A percentile compares a stretch with the other conserved stretches of the same genome.
These are phyloP conservation scores for Athene noctua DNA, from an alignment of 2,113 vertebrate genomes.

Conservation along the genomic window DNA sequence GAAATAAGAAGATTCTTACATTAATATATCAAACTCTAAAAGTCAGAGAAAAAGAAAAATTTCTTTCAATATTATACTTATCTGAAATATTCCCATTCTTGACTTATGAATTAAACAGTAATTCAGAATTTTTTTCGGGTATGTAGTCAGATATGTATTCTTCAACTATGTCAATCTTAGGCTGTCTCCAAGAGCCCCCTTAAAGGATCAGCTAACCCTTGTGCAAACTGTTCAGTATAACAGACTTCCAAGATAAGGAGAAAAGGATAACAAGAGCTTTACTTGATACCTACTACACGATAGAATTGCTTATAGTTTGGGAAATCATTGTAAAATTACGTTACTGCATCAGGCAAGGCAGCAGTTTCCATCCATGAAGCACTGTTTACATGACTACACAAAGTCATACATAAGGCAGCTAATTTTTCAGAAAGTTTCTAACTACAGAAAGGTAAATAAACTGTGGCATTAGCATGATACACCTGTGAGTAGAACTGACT, in stretches of 20 bases:
- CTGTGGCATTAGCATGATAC: not conserved
- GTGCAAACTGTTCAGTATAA: not conserved
- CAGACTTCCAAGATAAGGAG: not conserved
- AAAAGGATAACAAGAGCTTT: not conserved
- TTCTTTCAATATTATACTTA: not conserved
- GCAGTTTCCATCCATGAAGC: not conserved
- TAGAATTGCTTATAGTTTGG: not conserved
- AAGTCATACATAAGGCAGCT: not conserved
- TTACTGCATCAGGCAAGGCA: not conserved
- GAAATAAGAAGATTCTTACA: not conserved
- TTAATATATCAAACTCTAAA: not conserved
- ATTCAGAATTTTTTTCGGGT: not conserved
- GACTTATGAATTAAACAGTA: not conserved
- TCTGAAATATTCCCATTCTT: not conserved
- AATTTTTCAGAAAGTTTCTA: not conserved
- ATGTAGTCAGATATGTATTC: not conserved
- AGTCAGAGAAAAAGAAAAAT: not conserved
- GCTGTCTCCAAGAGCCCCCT: not conserved
- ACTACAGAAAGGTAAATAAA: not conserved
- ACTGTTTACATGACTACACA: not conserved
- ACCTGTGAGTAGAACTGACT: not conserved
- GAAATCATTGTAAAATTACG: not conserved
- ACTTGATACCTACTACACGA: not conserved
- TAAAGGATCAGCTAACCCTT: not conserved
- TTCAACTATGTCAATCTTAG: not conserved